Percentiles rank a stretch among this genome's conserved stretches.
Conservation (phyloP, 2,888 invertebrate genomes). For the Conistra vaccinii region DNA sequence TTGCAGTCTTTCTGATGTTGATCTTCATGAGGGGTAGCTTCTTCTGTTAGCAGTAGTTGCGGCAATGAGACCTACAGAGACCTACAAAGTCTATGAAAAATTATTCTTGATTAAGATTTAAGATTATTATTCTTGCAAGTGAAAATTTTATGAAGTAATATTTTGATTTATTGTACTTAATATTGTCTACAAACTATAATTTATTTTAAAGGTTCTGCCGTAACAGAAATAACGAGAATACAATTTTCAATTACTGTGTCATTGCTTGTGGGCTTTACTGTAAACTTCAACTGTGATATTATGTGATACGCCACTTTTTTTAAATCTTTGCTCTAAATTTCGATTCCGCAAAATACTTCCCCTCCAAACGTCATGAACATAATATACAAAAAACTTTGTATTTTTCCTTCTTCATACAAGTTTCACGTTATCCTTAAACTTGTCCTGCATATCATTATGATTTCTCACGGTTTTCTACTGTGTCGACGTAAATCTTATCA, state of each 20-base stretch:
- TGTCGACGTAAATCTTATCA: constrained; percentile 46
- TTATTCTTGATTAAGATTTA: too few species aligned
- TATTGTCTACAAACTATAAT: neutral
- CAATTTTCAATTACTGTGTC: neutral
- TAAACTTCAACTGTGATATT: neutral
- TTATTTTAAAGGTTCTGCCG: neutral
- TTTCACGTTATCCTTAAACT: constrained; percentile 36
- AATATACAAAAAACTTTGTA: neutral
- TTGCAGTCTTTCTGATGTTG: neutral
- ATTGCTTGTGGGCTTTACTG: neutral
- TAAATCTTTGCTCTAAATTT: neutral
- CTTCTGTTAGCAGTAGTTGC: neutral
- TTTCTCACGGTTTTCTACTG: constrained; percentile 54
- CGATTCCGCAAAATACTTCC: constrained; percentile 4
- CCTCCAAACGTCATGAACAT: neutral
- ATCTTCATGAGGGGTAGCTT: constrained; percentile 4
- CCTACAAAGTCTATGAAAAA: neutral
- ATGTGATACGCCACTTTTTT: neutral
- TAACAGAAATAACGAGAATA: neutral
- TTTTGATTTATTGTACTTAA: neutral
- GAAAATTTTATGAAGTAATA: neutral
- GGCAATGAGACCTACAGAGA: too few species aligned
- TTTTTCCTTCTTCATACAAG: constrained; percentile 29
- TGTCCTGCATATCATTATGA: constrained; percentile 19
- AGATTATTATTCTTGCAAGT: too few species aligned